Percentiles rank a stretch among this genome's conserved stretches.
Conservation (phyloP, 1,140 invertebrate species). For the Popillia japonica region DNA sequence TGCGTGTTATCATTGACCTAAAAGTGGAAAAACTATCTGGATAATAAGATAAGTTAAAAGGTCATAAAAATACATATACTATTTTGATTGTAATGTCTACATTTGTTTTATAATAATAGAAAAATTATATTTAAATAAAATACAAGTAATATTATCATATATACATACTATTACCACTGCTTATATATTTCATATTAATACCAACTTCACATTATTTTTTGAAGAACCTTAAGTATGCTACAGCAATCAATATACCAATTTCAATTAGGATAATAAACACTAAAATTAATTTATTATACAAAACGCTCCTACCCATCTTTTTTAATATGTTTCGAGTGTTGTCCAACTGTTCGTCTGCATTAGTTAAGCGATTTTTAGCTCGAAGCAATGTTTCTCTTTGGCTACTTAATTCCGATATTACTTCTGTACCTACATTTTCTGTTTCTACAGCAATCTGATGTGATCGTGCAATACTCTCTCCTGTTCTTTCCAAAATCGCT, state of each 20-base stretch:
- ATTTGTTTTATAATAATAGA: too few relatives aligned
- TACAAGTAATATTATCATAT: too few relatives aligned
- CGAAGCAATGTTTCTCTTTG: constrained; percentile 63
- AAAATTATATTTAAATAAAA: too few relatives aligned
- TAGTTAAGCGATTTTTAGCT: constrained; percentile 60
- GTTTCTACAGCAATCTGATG: constrained; percentile 80
- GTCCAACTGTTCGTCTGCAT: constrained; percentile 62
- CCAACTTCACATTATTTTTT: constrained; percentile 40
- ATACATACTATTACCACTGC: too few relatives aligned
- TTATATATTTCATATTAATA: too few relatives aligned
- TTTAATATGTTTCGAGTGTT: constrained; percentile 58
- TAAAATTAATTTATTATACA: constrained; percentile 64
- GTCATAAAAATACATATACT: too few relatives aligned
- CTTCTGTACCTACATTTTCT: constrained; percentile 79
- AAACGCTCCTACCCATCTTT: constrained; percentile 60
- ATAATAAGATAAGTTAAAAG: too few relatives aligned
- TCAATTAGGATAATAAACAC: constrained; percentile 63
- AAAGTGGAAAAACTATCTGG: too few relatives aligned
- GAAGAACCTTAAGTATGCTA: constrained; percentile 52
- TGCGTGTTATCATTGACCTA: too few relatives aligned
- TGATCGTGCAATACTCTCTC: constrained; percentile 73
- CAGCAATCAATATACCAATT: constrained; percentile 52
- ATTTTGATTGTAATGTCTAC: too few relatives aligned
- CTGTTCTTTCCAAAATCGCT: constrained; percentile 69
- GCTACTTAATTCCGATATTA: constrained; percentile 65